Base-by-base conservation (phyloP, 2,113 vertebrate species). In the Chionis minor region DNA sequence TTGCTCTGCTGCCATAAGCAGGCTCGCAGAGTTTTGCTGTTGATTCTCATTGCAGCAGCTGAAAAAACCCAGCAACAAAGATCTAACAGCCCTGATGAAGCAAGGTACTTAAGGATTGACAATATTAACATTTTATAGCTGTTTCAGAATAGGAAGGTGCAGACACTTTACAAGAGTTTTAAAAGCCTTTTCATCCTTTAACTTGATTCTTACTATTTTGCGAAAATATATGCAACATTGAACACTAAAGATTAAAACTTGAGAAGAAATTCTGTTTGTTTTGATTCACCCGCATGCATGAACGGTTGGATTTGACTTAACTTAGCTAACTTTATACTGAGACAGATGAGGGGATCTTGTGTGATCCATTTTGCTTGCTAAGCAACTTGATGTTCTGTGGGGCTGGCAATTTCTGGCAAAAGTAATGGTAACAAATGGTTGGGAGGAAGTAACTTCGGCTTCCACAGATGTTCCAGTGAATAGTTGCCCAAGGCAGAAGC, bases 201-300 rank as follows among this genome's bases (percentile, higher is more conserved):
- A 22, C 38, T 26, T 30, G 4, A 9, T 70, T 49, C 62, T 87
- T 67, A 30, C 18, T 5, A 0, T 12, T 58, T 61, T 77, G 27
- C 3, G 51, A 87, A 69, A 74, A 22, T 1, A 5, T 11, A 7
- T 0, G 0, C 26, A 73, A 11, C 14, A 4, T 15, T 14, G 27
- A 78, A n/a, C 44, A 12, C 49, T 12, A 15, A 54, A 23, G 18
- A 7, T n/a, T 42, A 22, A 9, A 33, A 52, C 21, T 81, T 32
- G 7, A 69, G 88, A n/a, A 80, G 30, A 47, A 71, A 67, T 52
- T 45, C 44, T 51, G 1, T 58, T 69, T 74, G 32, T 18, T 84
- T 79, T 12, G 14, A n/a, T 24, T 55, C 20, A 8, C 28, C 12
- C 10, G 14, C 45, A 22, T 17, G 28, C 19, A 12, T 2, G 13